Base-by-base conservation (phyloP, 2,113 vertebrate species). In the Ifrita kowaldi region DNA sequence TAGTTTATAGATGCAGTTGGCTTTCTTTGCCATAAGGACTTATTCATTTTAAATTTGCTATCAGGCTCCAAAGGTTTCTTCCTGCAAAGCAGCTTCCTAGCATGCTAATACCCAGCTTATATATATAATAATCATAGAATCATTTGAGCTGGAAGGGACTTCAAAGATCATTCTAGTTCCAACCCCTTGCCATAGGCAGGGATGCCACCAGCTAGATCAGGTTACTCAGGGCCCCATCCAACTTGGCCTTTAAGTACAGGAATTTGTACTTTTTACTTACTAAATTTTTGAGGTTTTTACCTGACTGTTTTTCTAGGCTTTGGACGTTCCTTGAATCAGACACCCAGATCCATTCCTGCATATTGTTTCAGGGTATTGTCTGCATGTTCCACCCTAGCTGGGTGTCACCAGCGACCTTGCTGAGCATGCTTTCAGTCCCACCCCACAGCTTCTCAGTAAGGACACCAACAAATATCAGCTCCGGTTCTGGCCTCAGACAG, bases 351-450 rank as follows among this genome's bases (percentile, higher is more conserved):
- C 11, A 9, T 71, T 64, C 35, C 26, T 56, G 22, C 18, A 7
- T 46, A 39, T 23, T 41, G 5, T 80, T 70, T 79, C 30, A 22
- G 30, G 7, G 22, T 71, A 7, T 78, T 7, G 2, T n/a, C 46
- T 84, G 37, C 32, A 14, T 60, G 23, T 7, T 81, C 4, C 27
- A 87, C 7, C 37, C 20, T 8, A 7, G 13, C 1, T 91, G 62
- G n/a, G 13, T 83, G 67, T 84, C 64, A 82, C 46, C 41, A 27
- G 20, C 16, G 55, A 1, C 52, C 15, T 59, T 76, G 19, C 19
- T 79, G 50, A 57, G 50, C 0, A 0, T 49, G 37, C 16, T 20
- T 73, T 86, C 0, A 4, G 18, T 65, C 16, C 37, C 24, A 6
- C 47, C 24, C 26, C 2, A n/a, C 56, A 46, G 21, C 13, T 69